Base-by-base conservation (phyloP, 2,797 vertebrate species). In the Amblyraja radiata region DNA sequence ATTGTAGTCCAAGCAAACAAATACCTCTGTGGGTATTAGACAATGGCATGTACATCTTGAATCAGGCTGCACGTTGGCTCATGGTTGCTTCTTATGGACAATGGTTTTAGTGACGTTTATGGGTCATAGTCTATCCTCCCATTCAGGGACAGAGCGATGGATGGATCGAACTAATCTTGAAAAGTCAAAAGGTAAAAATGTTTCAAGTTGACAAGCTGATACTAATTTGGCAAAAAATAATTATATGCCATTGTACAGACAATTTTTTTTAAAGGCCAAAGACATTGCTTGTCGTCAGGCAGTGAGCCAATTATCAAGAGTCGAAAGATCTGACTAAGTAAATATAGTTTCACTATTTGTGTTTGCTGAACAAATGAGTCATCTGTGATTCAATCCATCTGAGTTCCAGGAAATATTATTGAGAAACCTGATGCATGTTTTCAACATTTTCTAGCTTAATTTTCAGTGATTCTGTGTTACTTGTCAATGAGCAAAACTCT, bases 311-410 rank as follows among this genome's bases (percentile, higher is more conserved):
- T 21, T 88, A n/a, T 16, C 16, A 86, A 88, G 63, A 88, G 61
- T 88, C 84, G 14, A 68, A 88, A 32, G 83, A 36, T 88, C 84
- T 88, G 16, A 88, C 32, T 32, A 68, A 68, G 16, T 88, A 88
- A 88, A 88, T 21, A 88, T 23, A 36, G 7, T 88, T 63, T 68
- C 18, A 36, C 39, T 36, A 18, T 88, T 18, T 68, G 7, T 36
- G 36, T 21, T 68, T 88, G 84, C n/a, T 68, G 9, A 88, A 88
- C 84, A 88, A 88, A 16, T 68, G 61, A 23, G 84, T 32, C 16
- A 5, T 9, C 14, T 88, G n/a, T 36, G n/a, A 16, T 36, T 65
- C 68, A 18, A 68, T 88, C 36, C 61, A 68, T 65, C 63, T 36
- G n/a, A 18, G 16, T 32, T 88, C 16, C 61, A 88, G 68, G 28